A percentile compares a stretch with the other conserved stretches of the same genome.
phyloP scores from a whole-genome alignment of 2,113 vertebrate species.

The Tetraodon nigroviridis region DNA sequence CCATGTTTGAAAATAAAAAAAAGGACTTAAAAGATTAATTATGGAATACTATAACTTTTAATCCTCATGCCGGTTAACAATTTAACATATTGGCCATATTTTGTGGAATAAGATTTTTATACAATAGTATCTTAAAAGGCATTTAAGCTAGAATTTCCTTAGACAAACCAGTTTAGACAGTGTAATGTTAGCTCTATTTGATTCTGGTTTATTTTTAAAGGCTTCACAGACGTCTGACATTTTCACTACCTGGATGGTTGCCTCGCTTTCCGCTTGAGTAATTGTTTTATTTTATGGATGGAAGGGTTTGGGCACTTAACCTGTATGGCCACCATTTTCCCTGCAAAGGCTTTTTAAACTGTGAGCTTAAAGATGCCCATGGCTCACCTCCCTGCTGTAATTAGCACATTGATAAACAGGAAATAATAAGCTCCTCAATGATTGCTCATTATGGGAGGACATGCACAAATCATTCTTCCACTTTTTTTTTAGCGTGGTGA shows the following conservation, averaged over 20 bases:
- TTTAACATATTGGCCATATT: too few relatives aligned
- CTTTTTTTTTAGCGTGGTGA: background rate
- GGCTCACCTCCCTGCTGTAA: background rate
- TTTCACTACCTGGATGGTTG: background rate
- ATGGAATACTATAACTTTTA: too few relatives aligned
- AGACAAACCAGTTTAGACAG: too few relatives aligned
- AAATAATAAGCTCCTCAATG: constrained; percentile 1
- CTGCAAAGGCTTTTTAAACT: constrained; percentile 21
- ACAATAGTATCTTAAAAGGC: too few relatives aligned
- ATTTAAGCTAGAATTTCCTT: too few relatives aligned
- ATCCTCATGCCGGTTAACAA: too few relatives aligned
- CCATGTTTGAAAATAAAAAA: too few relatives aligned
- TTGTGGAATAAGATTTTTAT: too few relatives aligned
- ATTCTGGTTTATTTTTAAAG: too few relatives aligned
- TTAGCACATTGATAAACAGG: constrained; percentile 16
- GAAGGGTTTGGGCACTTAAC: constrained; percentile 2
- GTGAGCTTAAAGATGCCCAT: constrained; percentile 11
- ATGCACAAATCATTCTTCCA: background rate
- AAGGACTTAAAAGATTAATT: too few relatives aligned
- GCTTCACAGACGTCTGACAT: background rate
- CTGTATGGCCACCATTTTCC: constrained; percentile 15
- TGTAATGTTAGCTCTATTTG: too few relatives aligned
- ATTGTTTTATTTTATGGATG: constrained; percentile 9
- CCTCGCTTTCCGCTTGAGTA: background rate
- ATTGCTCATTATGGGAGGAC: background rate